Conservation (phyloP, 1,140 invertebrate species). For the Fragariocoptes setiger region DNA sequence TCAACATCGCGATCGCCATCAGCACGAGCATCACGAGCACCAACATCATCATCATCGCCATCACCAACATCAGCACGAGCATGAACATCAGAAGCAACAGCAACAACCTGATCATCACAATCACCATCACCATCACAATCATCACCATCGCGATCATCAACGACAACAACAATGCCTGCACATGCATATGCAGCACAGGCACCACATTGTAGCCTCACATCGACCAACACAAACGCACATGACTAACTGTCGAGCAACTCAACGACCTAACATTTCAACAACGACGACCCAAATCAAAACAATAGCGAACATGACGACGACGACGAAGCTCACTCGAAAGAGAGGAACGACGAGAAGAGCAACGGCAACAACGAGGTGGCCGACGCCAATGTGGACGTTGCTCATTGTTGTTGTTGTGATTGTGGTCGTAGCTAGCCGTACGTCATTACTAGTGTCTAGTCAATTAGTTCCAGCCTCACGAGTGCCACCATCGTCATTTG, state of each 20-base stretch:
- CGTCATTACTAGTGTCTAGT: too few species aligned
- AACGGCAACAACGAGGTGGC: not conserved
- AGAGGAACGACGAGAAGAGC: not conserved
- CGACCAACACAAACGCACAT: not conserved
- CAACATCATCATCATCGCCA: not conserved
- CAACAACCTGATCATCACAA: not conserved
- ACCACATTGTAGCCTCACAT: not conserved
- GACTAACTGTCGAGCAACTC: not conserved
- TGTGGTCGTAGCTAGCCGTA: too few species aligned
- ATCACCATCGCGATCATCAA: not conserved
- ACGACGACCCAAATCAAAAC: not conserved
- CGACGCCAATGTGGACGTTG: too few species aligned
- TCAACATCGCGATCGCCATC: not conserved
- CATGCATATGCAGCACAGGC: not conserved
- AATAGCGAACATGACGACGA: not conserved
- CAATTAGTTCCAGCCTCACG: too few species aligned
- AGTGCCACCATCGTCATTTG: too few species aligned
- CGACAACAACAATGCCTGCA: not conserved
- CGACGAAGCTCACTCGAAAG: not conserved
- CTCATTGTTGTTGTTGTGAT: too few species aligned
- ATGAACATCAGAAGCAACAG: not conserved
- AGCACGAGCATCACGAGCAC: not conserved
- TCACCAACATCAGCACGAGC: not conserved
- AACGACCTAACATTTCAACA: not conserved
- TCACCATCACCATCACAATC: not conserved